Evolutionary conservation across 2,797 vertebrate species (phyloP).

Genomic region (Fringilla coelebs): DNA sequence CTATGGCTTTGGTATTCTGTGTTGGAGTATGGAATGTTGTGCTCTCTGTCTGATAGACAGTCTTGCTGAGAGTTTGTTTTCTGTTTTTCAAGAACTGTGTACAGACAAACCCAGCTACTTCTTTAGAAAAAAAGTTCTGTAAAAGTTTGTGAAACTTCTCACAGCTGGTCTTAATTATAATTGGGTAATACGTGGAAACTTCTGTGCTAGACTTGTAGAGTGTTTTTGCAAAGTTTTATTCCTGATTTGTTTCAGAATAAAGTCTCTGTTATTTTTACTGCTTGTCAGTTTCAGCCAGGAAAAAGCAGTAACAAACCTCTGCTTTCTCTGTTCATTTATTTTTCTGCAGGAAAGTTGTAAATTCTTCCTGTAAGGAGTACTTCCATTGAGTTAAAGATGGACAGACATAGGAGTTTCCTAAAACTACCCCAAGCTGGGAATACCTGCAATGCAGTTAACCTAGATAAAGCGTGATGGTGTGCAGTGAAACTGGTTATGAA

Average conservation of each 20-base stretch:
- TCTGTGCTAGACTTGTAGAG: not conserved
- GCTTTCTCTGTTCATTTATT: not conserved
- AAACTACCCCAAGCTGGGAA: not conserved
- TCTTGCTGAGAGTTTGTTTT: not conserved
- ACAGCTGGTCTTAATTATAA: not conserved
- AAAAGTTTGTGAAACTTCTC: not conserved
- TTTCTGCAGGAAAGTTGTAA: not conserved
- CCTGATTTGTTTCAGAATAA: not conserved
- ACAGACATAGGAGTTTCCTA: not conserved
- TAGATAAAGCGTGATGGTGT: not conserved
- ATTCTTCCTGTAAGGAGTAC: not conserved
- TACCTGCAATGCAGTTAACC: constrained; percentile 22
- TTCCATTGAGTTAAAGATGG: not conserved
- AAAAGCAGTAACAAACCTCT: not conserved
- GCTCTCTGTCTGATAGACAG: not conserved
- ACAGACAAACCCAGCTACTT: not conserved
- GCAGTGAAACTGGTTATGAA: not conserved
- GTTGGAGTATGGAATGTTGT: not conserved
- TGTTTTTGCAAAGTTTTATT: not conserved
- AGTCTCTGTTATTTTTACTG: not conserved
- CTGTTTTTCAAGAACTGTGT: not conserved
- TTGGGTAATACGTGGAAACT: not conserved
- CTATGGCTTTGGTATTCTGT: not conserved
- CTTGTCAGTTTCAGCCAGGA: not conserved
- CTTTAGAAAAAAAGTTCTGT: not conserved